Base-by-base conservation (phyloP, 2,797 vertebrate genomes). In the Ctenopoma multispine region DNA sequence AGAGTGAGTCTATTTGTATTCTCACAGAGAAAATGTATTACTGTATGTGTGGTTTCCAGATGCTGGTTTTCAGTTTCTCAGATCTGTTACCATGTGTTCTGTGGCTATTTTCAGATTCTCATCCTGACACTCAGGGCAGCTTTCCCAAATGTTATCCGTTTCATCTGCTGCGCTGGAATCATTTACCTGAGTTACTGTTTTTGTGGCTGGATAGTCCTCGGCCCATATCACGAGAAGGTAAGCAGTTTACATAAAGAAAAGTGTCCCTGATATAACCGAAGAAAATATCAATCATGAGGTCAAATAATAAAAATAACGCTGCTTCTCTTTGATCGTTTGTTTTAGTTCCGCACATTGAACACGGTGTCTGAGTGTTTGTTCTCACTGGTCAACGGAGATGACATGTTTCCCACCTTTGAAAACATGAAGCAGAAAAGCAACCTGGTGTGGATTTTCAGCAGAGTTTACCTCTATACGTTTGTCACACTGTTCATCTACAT, bases 171-270 rank as follows among this genome's bases (percentile, higher is more conserved):
- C 0, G 97, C 96, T 14, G 96, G 96, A 0, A 97, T 98, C 40
- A 97, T 99, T 80, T 98, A 98, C 81, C 83, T 99, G 76, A 96
- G 97, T 65, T 99, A 98, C 82, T 97, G 97, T 79, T 97, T 99
- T 82, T 99, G 97, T 0, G 97, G 97, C 17, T 98, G 97, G 97
- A 96, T 99, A 0, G 97, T 99, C 2, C 73, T 99, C 27, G 97
- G 97, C 0, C 97, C 97, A 0, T 98, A 98, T 84, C 97, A 99
- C 0, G 95, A 95, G 71, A 98, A 98, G 95, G 97, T 94, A 75
- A 80, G 60, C 2, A 1, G 11, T 2, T 5, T 63, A 62, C 53
- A 27, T 24, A 38, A 41, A 68, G 38, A 17, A 29, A 56, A 1
- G 4, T 17, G 21, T 47, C 14, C 15, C 49, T 10, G 23, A 38